Evolutionary conservation across 1,140 invertebrate species (phyloP).

Genomic region (Marisa cornuarietis): DNA sequence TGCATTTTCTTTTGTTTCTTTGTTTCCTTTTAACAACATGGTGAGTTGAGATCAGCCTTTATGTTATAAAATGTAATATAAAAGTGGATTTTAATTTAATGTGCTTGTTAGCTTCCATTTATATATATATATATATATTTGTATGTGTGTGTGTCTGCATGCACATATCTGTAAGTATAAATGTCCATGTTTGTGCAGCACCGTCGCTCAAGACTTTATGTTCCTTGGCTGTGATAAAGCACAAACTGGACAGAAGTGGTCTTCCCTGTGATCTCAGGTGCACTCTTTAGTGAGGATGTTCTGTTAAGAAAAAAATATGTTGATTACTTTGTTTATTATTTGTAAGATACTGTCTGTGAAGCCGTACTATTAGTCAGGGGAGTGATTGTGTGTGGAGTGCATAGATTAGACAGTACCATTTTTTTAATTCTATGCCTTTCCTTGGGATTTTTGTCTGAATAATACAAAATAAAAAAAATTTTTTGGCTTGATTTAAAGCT

Average conservation of each 20-base stretch:
- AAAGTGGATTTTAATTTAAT: conserved; percentile 6
- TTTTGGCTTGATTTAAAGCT: no score
- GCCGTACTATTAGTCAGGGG: no score
- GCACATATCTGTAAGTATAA: neutral
- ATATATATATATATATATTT: no score
- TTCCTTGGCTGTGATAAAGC: conserved; percentile 72
- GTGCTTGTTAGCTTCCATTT: neutral
- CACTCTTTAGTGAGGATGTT: neutral
- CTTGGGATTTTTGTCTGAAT: neutral
- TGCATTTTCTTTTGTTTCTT: no score
- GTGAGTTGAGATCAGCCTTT: no score
- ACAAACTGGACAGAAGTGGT: conserved; percentile 72
- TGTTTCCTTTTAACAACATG: no score
- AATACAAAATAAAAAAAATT: no score
- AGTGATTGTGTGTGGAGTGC: no score
- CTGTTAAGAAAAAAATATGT: neutral
- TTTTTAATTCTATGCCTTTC: neutral
- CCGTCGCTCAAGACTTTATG: conserved; percentile 77
- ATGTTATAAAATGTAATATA: neutral
- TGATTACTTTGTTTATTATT: neutral
- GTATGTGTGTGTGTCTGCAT: neutral
- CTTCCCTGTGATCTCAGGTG: conserved; percentile 75
- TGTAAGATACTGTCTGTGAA: no score
- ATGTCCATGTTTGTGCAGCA: conserved; percentile 60
- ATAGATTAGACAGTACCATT: neutral